Evolutionary conservation across 2,113 vertebrate genomes (phyloP).

Genomic region (Dasyprocta punctata): DNA sequence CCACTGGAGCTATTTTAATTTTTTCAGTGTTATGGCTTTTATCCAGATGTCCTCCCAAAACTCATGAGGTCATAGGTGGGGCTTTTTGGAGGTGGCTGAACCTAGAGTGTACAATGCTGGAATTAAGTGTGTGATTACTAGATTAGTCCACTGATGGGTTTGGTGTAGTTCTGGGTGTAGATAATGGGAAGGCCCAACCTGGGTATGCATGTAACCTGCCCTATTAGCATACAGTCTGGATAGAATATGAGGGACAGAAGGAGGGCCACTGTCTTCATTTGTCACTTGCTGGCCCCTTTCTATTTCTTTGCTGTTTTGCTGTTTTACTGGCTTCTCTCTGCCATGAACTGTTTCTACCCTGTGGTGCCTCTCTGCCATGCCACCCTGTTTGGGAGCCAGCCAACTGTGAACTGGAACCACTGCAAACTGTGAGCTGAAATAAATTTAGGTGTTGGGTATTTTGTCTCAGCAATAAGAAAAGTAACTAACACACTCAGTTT

Average conservation of each 20-base stretch:
- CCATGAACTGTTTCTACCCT: neutral
- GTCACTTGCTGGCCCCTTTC: neutral
- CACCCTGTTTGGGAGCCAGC: neutral
- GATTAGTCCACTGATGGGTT: neutral
- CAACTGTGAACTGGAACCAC: neutral
- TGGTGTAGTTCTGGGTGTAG: neutral
- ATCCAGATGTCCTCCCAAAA: neutral
- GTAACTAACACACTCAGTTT: neutral
- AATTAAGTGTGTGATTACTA: neutral
- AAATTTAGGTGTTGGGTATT: neutral
- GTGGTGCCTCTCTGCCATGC: neutral
- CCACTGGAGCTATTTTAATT: neutral
- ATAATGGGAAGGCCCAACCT: neutral
- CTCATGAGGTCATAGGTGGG: neutral
- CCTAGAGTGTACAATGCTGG: no score
- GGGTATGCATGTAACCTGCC: neutral
- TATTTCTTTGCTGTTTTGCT: neutral
- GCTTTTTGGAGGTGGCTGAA: no score
- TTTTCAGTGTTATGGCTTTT: neutral
- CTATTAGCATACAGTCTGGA: no score
- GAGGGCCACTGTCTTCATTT: neutral
- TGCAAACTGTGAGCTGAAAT: neutral
- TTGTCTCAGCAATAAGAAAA: neutral
- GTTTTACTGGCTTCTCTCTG: neutral
- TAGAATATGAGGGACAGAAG: neutral